A percentile compares a stretch with the other conserved stretches of the same genome.
These are phyloP conservation scores for Clunio marinus DNA, from an alignment of 2,888 invertebrate species.

Conservation along the genomic window DNA sequence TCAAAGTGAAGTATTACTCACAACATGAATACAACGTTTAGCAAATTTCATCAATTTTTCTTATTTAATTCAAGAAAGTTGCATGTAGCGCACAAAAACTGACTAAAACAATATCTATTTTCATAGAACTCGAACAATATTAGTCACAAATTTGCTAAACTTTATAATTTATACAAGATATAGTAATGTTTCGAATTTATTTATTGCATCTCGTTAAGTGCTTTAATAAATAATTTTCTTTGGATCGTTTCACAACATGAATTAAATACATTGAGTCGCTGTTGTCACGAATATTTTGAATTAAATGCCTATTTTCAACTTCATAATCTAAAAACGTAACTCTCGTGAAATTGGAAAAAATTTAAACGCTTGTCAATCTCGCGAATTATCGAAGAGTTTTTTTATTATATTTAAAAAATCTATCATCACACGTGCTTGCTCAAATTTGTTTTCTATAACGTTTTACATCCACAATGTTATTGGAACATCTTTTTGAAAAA, in stretches of 20 bases:
- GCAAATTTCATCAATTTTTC: neutral
- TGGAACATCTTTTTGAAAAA: too few relatives aligned
- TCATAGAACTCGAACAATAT: constrained; percentile 26
- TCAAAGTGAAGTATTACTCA: constrained; percentile 35
- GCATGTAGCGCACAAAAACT: neutral
- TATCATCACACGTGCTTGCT: too few relatives aligned
- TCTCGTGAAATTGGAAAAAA: neutral
- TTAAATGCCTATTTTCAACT: constrained; percentile 12
- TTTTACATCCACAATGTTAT: too few relatives aligned
- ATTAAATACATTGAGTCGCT: neutral
- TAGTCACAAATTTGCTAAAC: constrained; percentile 29
- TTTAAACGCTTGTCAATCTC: constrained; percentile 4
- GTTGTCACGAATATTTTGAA: neutral
- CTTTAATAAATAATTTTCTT: too few relatives aligned
- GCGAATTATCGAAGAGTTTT: neutral
- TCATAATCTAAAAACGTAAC: neutral
- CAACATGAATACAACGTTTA: constrained; percentile 21
- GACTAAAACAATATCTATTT: constrained; percentile 15
- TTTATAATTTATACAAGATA: constrained; percentile 26
- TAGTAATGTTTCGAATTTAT: constrained; percentile 23
- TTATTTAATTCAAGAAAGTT: neutral
- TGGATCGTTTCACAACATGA: constrained; percentile 18
- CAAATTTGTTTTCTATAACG: too few relatives aligned
- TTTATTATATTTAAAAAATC: too few relatives aligned
- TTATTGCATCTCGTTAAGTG: constrained; percentile 34